These are phyloP conservation scores for Anser cygnoides DNA, from an alignment of 2,113 vertebrate genomes.

Conservation along the genomic window DNA sequence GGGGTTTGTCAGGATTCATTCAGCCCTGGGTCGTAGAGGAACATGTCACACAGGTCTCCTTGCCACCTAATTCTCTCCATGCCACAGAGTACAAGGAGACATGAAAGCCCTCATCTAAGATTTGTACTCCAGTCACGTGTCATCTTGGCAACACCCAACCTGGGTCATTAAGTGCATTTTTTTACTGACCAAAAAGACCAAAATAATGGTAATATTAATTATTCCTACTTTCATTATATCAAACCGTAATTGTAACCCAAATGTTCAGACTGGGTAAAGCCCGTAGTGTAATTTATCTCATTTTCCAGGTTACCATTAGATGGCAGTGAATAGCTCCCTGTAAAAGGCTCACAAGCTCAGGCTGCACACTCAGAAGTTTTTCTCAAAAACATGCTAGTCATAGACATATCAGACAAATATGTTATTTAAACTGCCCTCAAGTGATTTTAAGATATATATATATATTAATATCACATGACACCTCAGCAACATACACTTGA, in stretches of 20 bases:
- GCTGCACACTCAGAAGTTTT: neutral
- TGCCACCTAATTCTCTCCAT: neutral
- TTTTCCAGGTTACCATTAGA: slow-evolving; percentile 25
- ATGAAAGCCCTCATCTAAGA: neutral
- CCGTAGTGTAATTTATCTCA: neutral
- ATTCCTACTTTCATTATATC: neutral
- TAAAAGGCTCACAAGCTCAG: neutral
- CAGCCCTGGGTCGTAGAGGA: neutral
- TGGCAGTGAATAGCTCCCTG: slow-evolving; percentile 38
- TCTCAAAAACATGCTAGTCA: no score
- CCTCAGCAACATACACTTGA: neutral
- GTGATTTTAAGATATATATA: neutral
- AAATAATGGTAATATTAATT: neutral
- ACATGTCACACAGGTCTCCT: neutral
- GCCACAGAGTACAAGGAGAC: neutral
- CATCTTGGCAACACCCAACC: neutral
- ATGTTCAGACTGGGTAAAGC: accelerated
- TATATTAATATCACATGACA: neutral
- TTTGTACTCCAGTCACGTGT: neutral
- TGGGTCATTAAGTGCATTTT: neutral
- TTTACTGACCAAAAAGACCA: neutral
- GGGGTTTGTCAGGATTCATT: neutral
- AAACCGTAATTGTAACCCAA: neutral
- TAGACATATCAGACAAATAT: accelerated
- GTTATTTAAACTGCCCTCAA: neutral